phyloP scores from a whole-genome alignment of 2,888 invertebrate species.

The Rosalia funebris region DNA sequence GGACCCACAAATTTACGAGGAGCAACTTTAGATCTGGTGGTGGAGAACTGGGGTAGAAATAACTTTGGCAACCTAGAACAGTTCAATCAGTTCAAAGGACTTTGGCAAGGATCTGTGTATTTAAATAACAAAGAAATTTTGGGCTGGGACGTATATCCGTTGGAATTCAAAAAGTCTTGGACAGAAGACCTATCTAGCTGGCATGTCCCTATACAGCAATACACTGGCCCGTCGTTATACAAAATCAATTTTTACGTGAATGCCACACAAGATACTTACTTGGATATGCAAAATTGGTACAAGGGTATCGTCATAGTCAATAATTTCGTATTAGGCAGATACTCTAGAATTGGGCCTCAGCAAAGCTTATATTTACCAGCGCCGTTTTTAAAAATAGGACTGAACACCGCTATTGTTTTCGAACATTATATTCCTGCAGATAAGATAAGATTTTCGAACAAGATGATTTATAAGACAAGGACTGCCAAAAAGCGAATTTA shows the following conservation, averaged over 20 bases:
- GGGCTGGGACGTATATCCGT: conserved; percentile 65
- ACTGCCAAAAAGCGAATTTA: conserved; percentile 5
- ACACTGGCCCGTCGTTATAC: conserved; percentile 69
- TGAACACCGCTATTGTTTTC: conserved; percentile 59
- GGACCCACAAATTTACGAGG: conserved; percentile 42
- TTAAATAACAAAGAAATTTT: conserved; percentile 60
- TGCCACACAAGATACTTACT: conserved; percentile 77
- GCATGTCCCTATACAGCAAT: conserved; percentile 72
- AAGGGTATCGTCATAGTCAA: conserved; percentile 89
- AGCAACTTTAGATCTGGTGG: conserved; percentile 63
- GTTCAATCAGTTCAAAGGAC: conserved; percentile 59
- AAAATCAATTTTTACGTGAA: conserved; percentile 65
- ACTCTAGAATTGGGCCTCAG: conserved; percentile 82
- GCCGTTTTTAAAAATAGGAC: conserved; percentile 72
- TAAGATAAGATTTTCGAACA: conserved; percentile 48
- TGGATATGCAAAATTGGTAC: conserved; percentile 84
- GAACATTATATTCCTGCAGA: conserved; percentile 57
- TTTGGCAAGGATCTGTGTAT: conserved; percentile 61
- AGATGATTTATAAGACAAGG: conserved; percentile 47
- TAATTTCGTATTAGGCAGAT: conserved; percentile 86
- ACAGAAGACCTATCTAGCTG: conserved; percentile 53
- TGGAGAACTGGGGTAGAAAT: conserved; percentile 86
- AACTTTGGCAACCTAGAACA: conserved; percentile 66
- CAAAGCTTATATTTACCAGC: conserved; percentile 85
- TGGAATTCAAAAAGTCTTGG: conserved; percentile 67